These are phyloP conservation scores for Lepidurus packardi DNA, from an alignment of 1,140 invertebrate genomes.

Conservation along the genomic window DNA sequence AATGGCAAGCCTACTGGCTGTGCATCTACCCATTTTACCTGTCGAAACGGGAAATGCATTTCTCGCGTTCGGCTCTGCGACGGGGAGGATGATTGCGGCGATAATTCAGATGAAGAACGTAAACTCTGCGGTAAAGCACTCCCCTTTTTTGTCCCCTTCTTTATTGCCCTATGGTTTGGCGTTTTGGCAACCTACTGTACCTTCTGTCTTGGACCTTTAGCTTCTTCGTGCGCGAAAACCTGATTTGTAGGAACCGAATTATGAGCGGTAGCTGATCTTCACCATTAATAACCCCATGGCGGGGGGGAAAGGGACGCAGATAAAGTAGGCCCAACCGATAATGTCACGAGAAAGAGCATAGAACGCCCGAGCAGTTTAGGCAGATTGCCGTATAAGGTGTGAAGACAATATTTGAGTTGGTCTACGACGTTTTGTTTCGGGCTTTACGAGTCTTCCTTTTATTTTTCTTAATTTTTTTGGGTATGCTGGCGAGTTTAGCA, in stretches of 20 bases:
- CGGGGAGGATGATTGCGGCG: slow-evolving; percentile 58
- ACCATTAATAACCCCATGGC: not conserved
- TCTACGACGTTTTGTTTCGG: not conserved
- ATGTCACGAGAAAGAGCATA: not conserved
- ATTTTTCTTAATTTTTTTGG: too few species aligned
- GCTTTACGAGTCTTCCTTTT: not conserved
- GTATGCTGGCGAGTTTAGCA: too few species aligned
- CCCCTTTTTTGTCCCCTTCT: not conserved
- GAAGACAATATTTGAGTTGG: not conserved
- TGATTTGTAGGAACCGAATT: not conserved
- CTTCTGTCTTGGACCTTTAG: not conserved
- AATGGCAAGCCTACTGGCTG: slow-evolving; percentile 43
- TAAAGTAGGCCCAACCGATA: slow-evolving; percentile 3
- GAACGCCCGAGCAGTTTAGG: not conserved
- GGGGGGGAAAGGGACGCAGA: not conserved
- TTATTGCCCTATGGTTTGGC: not conserved
- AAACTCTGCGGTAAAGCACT: slow-evolving; percentile 37
- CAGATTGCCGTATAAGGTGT: not conserved
- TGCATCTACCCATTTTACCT: slow-evolving; percentile 55
- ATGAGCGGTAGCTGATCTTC: not conserved
- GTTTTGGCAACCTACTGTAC: not conserved
- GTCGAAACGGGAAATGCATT: slow-evolving; percentile 60
- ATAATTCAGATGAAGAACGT: slow-evolving; percentile 59
- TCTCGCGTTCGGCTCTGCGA: slow-evolving; percentile 62
- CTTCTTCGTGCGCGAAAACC: not conserved